phyloP scores from a whole-genome alignment of 2,888 invertebrate genomes.

The Sycophila texana region DNA sequence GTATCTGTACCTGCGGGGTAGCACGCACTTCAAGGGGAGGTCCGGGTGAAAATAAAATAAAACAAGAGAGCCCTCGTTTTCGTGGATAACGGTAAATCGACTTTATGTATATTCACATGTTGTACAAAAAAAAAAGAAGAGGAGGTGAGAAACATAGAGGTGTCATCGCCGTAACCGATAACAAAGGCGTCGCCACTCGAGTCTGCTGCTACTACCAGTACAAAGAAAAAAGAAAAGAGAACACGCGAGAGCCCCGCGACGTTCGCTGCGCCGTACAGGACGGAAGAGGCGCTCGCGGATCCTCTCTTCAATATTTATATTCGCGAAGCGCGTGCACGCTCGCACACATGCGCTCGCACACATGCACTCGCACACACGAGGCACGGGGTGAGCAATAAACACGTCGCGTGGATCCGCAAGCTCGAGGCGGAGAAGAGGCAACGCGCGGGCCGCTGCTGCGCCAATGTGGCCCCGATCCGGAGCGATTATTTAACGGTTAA shows the following conservation, averaged over 20 bases:
- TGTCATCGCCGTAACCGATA: slow-evolving; percentile 15
- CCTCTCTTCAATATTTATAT: slow-evolving; percentile 1
- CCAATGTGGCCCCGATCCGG: slow-evolving; percentile 72
- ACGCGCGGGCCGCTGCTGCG: slow-evolving; percentile 45
- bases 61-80: not conserved
- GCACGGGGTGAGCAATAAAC: not conserved
- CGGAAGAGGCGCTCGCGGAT: slow-evolving; percentile 25
- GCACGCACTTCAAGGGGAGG: slow-evolving; percentile 1
- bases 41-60: slow-evolving; percentile 14
- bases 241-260: not conserved
- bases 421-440: slow-evolving; percentile 2
- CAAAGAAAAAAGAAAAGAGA: not conserved
- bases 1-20: slow-evolving; percentile 14
- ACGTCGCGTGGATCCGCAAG: not conserved
- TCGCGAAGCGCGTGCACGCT: not conserved
- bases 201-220: no score
- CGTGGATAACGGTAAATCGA: slow-evolving; percentile 39
- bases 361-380: not conserved
- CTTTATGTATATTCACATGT: slow-evolving; percentile 45
- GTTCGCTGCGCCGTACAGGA: slow-evolving; percentile 10
- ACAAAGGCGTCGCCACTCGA: slow-evolving; percentile 8
- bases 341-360: not conserved
- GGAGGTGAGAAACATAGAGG: no score
- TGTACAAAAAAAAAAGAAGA: slow-evolving; percentile 24
- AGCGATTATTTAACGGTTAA: slow-evolving; percentile 75